Evolutionary conservation across 64 coral and sea anemone species (phyloP), one percentile per base, ranked within the genome.

Genomic region (Pocillopora verrucosa): DNA sequence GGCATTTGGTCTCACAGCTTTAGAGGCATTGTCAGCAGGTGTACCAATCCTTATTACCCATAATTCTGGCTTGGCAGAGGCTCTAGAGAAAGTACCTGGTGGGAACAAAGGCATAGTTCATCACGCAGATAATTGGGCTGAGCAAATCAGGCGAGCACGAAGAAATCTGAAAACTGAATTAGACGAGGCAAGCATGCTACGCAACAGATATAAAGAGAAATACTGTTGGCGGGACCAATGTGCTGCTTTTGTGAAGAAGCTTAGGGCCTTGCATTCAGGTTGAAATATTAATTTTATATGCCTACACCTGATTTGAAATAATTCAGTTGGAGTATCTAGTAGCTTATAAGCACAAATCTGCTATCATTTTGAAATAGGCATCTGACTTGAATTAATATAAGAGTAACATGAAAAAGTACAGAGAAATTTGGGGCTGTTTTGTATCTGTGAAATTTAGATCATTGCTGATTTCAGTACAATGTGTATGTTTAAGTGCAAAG

Each of bases 1-100:
- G 26, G 80, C 30, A 12, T 83, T 83, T 19, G 80, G 80, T 16
- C 10, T 83, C 12, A 13, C 80, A 16, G 80, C 38, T 19, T 56
- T 83, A 14, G 59, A 64, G 20, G 80, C 80, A 15, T 34, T 83
- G 37, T 83, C 80, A 36, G 80, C 58, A 30, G 80, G 80, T 64
- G 56, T 83, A 19, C 80, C 80, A 61, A 10, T 83, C 16, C 60
- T 61, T 83, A 20, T 83, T 12, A 83, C 38, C n/a, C 25, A 34
- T 1, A 64, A 83, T 25, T 83, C 59, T 15, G 80, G 64, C 9
- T 38, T 83, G 25, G 80, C 38, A 61, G 38, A 64, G 16, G 60
- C 80, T 10, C 80, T 83, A 36, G 34, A 14, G 10, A 36, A 37
- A 9, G 80, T 83, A 5, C 60, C 11, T 14, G 16, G 36, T 36